Evolutionary conservation across 2,113 vertebrate genomes (phyloP).

Genomic region (Urocolius indicus): DNA sequence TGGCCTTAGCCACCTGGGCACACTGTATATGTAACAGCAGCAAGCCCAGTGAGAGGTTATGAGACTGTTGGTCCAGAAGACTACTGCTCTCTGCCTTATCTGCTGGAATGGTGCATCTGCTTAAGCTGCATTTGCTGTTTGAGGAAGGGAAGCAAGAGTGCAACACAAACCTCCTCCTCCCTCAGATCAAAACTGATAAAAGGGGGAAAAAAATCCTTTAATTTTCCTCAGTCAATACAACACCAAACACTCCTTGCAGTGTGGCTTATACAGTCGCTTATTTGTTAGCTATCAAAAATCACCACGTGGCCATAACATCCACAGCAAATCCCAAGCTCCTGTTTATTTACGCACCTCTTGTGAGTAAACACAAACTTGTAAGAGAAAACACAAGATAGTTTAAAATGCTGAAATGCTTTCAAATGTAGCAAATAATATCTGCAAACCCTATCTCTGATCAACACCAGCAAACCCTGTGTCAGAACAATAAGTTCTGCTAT

Average conservation of each 20-base stretch:
- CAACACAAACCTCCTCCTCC: neutral
- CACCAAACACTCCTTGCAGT: neutral
- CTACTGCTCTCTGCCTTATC: neutral
- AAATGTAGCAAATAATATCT: neutral
- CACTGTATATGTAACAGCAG: neutral
- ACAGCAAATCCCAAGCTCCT: neutral
- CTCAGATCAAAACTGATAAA: neutral
- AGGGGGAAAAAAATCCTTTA: neutral
- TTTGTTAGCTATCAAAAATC: neutral
- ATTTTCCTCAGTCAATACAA: neutral
- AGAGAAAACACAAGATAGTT: neutral
- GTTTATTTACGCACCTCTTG: neutral
- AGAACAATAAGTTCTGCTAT: neutral
- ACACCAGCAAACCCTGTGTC: neutral
- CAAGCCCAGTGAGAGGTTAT: neutral
- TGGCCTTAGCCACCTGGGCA: too few relatives aligned
- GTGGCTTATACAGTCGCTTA: accelerated
- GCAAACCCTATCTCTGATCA: neutral
- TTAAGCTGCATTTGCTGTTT: neutral
- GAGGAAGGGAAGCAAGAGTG: neutral
- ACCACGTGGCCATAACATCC: accelerated
- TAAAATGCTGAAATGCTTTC: neutral
- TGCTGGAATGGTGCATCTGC: neutral
- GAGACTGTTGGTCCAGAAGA: neutral
- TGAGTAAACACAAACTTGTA: neutral